phyloP scores from a whole-genome alignment of 1,140 invertebrate genomes.

The Cyclargus thomasi region DNA sequence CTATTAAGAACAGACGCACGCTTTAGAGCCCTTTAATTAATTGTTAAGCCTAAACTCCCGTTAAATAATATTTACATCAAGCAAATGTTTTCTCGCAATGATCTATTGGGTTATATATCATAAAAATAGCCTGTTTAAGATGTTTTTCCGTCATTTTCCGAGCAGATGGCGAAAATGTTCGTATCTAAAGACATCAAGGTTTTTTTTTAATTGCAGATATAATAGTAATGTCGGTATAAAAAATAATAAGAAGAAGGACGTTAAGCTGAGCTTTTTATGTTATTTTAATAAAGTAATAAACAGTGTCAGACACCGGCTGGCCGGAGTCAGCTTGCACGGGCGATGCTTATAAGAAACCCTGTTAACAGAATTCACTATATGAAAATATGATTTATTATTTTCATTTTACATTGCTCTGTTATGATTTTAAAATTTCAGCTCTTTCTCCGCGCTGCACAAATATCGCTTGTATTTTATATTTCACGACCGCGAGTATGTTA shows the following conservation, averaged over 20 bases:
- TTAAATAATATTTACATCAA: constrained; percentile 26
- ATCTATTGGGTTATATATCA: constrained; percentile 17
- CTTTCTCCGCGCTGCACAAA: neutral
- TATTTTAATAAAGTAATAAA: constrained; percentile 13
- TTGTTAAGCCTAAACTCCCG: constrained; percentile 34
- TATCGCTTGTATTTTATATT: constrained; percentile 8
- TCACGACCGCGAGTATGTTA: neutral
- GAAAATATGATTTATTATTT: constrained; percentile 15
- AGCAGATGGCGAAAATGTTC: too few species aligned
- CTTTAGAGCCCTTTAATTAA: constrained; percentile 45
- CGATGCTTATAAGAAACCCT: constrained; percentile 8
- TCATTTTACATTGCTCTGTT: neutral
- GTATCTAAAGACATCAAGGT: too few species aligned
- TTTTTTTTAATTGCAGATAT: too few species aligned
- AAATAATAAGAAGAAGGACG: neutral
- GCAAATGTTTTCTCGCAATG: constrained; percentile 17
- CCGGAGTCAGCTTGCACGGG: constrained; percentile 7
- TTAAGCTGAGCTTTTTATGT: neutral
- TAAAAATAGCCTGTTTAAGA: neutral
- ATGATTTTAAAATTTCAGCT: constrained; percentile 14
- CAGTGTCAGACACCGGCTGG: constrained; percentile 7
- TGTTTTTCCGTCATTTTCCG: neutral
- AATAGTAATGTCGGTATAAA: neutral
- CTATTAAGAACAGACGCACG: constrained; percentile 50
- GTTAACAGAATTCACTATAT: constrained; percentile 14